Base-by-base conservation (phyloP, 2,888 invertebrate species). In the Patella depressa region DNA sequence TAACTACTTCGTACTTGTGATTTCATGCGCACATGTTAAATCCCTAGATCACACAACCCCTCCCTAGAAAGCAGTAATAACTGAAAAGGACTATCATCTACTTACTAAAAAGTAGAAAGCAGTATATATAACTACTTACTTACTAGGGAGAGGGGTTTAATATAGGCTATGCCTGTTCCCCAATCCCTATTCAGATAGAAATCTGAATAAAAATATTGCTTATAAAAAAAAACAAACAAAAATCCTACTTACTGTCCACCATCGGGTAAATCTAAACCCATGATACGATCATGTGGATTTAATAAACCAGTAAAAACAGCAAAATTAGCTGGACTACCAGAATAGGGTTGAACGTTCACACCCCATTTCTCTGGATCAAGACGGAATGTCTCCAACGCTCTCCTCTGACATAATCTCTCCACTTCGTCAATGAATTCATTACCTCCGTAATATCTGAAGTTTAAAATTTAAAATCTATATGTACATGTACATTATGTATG, bases 311-410 rank as follows among this genome's bases (percentile, higher is more conserved):
- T 98, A 92, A 98, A 99, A 11, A 97, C 97, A 11, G 98, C 98
- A 91, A 99, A 96, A 93, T 99, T 99, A 5, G 98, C 99, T 19
- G 99, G 99, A n/a, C 97, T 97, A 87, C 96, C 96, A 75, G 98
- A 98, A 90, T 98, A 97, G 0, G 98, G 97, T 91, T 99, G 99
- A 2, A 91, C 91, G 79, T 91, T 91, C 12, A 91, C 90, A 3
- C 91, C 98, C 99, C 99, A 99, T 91, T 96, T 93, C 79, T 95
- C 95, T 0, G 96, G 94, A 86, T 95, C 94, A 24, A 98, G 93
- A 83, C 94, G 94, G 91, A 95, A 99, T 1, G 96, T 95, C 89
- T 96, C 94, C 74, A 98, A 93, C 0, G 96, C 95, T 81, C 99
- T 94, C 87, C 96, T 94, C 91, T 98, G 98, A 74, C 97, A 96